Base-by-base conservation (phyloP, 2,113 vertebrate genomes). In the Brienomyrus longianalis region DNA sequence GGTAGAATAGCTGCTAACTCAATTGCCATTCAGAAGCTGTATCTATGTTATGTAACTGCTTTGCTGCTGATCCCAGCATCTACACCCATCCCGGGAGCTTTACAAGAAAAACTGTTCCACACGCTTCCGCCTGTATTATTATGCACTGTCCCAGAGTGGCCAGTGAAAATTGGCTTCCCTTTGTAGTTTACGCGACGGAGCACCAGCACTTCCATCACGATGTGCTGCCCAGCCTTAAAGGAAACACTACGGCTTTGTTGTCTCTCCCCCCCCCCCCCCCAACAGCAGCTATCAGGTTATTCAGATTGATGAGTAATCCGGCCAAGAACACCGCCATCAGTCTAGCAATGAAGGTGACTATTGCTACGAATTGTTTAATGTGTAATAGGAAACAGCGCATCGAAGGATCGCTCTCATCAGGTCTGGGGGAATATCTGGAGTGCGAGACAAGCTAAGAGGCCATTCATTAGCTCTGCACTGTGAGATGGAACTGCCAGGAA, bases 391-490 rank as follows among this genome's bases (percentile, higher is more conserved):
- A 51, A 86, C 9, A 86, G 9, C 7, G 23, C 45, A 2, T 48
- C 23, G 47, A 31, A 86, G 48, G 83, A 51, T 86, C 23, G 10
- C 23, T 51, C 83, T 86, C 45, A 50, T 86, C 83, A n/a, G 48
- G n/a, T 50, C 83, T 17, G 48, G 23, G 3, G 10, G 48, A 47
- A 51, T 48, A 86, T 86, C 83, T 27, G 83, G 83, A 51, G 83
- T 50, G 13, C 3, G 88, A 89, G 62, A 91, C 89, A 87, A 89
- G 91, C 91, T 88, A 91, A 91, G 90, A 86, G 45, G 89, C 45
- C 21, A 59, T 70, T 62, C 74, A 35, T 88, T 91, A 84, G 59
- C 43, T 66, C 10, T 4, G 83, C 70, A 84, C 89, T 23, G 5
- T 50, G 83, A 51, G 47, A 86, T 15, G 48, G 83, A n/a, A n/a